Conservation (phyloP, 2,888 invertebrate species). For the Heteromyza rotundicornis region DNA sequence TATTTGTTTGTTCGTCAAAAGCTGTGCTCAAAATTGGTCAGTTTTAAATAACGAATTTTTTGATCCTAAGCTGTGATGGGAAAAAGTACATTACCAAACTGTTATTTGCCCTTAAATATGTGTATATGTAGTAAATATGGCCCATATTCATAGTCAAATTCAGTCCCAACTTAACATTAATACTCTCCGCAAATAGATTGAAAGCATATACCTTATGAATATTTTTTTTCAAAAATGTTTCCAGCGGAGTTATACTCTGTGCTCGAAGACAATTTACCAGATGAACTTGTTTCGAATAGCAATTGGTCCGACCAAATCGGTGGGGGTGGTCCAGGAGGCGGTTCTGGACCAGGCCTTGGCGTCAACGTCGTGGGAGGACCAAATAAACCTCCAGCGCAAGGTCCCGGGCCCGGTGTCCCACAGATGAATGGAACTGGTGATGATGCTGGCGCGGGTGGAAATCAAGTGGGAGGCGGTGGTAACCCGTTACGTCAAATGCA, state of each 20-base stretch:
- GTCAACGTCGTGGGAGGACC: slow-evolving; percentile 72
- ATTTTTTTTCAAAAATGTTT: slow-evolving; percentile 58
- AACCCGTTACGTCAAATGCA: slow-evolving; percentile 63
- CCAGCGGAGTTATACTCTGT: slow-evolving; percentile 82
- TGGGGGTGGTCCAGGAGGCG: slow-evolving; percentile 69
- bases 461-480: slow-evolving; percentile 35
- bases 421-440: slow-evolving; percentile 72
- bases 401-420: slow-evolving; percentile 77
- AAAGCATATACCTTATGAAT: too few relatives aligned
- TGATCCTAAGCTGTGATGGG: too few relatives aligned
- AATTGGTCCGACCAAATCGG: slow-evolving; percentile 72
- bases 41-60: too few relatives aligned
- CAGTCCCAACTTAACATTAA: background rate
- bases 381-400: slow-evolving; percentile 81
- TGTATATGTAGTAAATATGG: background rate
- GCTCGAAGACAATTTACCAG: slow-evolving; percentile 90
- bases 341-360: slow-evolving; percentile 66
- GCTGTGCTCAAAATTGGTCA: too few relatives aligned
- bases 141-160: too few relatives aligned
- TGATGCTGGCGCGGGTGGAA: slow-evolving; percentile 67
- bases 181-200: too few relatives aligned
- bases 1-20: too few relatives aligned
- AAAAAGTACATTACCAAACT: too few relatives aligned
- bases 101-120: background rate
- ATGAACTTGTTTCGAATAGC: slow-evolving; percentile 82